Evolutionary conservation across 2,888 invertebrate species (phyloP), one percentile per base, ranked within the genome.

Genomic region (Cryptus viduatorius): DNA sequence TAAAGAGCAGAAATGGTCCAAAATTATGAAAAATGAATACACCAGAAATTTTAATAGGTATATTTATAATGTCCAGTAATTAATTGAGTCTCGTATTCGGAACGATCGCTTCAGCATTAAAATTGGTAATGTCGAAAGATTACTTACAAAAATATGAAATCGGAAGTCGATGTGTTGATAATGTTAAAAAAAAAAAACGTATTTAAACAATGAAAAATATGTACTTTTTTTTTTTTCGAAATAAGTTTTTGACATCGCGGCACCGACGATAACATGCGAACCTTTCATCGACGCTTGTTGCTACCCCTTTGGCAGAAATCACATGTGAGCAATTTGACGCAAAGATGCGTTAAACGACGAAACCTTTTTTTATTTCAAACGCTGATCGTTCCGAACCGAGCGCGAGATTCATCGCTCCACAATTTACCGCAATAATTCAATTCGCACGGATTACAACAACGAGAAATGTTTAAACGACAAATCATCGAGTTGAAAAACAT

Each of bases 401-500:
- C 3, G 24, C 19, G 19, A 24, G 24, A 24, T 10, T 19, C 4
- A 37, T 46, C 16, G 48, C 16, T 10, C 12, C 1, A 4, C 7
- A 4, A 71, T 24, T 42, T 29, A 37, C 61, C 37, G 12, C 16
- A 53, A 16, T 5, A 29, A 44, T 31, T n/a, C n/a, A 4, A 5
- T n/a, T 8, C 16, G 61, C 46, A 10, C 42, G 24, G 10, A 37
- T 71, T 37, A 4, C 5, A 31, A 37, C 5, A 37, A 56, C 42
- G 24, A 0, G 37, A 65, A 69, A 44, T 29, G 19, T 61, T 68
- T 29, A 61, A 31, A n/a, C 3, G 48, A 48, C 37, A 61, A 78
- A 65, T 75, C 29, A 12, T 46, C 16, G 42, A 46, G 48, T 59
- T 75, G 24, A 29, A 46, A 82, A 50, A 46, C 61, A 65, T 85